phyloP scores from a whole-genome alignment of 2,113 vertebrate species.

The Catharus minimus region DNA sequence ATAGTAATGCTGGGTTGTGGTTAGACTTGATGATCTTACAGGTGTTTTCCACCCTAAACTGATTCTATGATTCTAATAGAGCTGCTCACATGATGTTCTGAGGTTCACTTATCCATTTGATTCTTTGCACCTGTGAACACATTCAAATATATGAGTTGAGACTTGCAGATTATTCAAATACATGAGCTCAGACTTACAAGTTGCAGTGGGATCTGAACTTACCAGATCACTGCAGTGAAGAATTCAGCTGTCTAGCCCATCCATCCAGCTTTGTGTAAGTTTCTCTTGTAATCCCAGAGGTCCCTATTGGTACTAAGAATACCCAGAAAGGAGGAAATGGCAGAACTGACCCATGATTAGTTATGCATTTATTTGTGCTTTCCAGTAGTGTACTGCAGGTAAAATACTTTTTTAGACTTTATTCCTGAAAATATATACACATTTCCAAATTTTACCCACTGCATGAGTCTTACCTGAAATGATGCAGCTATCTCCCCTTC shows the following conservation, averaged over 20 bases:
- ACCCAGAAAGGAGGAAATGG: not conserved
- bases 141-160: not conserved
- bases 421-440: not conserved
- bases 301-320: not conserved
- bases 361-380: not conserved
- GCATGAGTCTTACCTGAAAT: rapidly evolving
- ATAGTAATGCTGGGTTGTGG: not conserved
- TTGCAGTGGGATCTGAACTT: not conserved
- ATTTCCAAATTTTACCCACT: not conserved
- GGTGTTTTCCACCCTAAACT: not conserved
- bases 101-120: not conserved
- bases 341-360: not conserved
- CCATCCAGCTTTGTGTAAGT: not conserved
- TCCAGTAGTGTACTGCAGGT: not conserved
- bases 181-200: not conserved
- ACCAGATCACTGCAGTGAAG: not conserved
- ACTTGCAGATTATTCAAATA: not conserved
- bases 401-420: not conserved
- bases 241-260: not conserved
- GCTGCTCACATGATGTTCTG: not conserved
- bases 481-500: not conserved
- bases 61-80: not conserved
- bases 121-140: not conserved
- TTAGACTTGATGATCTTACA: not conserved
- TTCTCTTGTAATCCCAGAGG: not conserved